These are phyloP conservation scores for Hypena proboscidalis DNA, from an alignment of 2,888 invertebrate genomes.

Conservation along the genomic window DNA sequence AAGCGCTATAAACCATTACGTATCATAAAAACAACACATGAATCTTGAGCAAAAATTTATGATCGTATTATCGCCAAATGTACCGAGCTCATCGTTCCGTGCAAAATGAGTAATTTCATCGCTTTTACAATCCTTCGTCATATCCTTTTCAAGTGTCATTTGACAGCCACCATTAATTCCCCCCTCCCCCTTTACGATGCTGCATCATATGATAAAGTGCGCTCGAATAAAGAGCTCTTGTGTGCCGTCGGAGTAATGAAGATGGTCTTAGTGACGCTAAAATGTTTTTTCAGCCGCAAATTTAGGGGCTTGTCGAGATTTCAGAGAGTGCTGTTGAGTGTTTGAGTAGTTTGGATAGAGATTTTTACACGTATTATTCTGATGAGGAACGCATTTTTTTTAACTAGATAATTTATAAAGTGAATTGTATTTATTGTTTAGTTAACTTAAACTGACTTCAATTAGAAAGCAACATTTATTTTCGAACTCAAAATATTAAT, in stretches of 20 bases:
- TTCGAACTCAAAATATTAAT: no score
- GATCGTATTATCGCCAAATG: constrained; percentile 9
- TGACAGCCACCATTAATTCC: constrained; percentile 55
- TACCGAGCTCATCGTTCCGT: constrained; percentile 13
- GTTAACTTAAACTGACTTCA: no score
- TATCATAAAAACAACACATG: constrained; percentile 10
- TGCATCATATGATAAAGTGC: constrained; percentile 38
- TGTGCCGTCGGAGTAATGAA: constrained; percentile 19
- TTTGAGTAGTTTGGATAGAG: no score
- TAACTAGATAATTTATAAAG: no score
- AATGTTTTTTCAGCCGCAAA: constrained; percentile 11
- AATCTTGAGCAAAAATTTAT: constrained; percentile 12
- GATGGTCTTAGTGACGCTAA: constrained; percentile 9
- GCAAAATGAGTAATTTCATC: constrained; percentile 37
- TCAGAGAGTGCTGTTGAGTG: neutral
- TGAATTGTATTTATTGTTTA: no score
- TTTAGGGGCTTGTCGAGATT: constrained; percentile 1
- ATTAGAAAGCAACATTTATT: no score
- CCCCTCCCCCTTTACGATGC: constrained; percentile 38
- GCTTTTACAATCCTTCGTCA: constrained; percentile 41
- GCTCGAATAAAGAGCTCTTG: constrained; percentile 41
- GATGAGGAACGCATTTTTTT: no score
- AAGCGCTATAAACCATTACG: neutral
- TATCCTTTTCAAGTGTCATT: constrained; percentile 48
- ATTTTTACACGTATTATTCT: no score